A percentile compares a stretch with the other conserved stretches of the same genome.
phyloP scores from a whole-genome alignment of 2,797 vertebrate genomes.

The Hephaestus fuliginosus region DNA sequence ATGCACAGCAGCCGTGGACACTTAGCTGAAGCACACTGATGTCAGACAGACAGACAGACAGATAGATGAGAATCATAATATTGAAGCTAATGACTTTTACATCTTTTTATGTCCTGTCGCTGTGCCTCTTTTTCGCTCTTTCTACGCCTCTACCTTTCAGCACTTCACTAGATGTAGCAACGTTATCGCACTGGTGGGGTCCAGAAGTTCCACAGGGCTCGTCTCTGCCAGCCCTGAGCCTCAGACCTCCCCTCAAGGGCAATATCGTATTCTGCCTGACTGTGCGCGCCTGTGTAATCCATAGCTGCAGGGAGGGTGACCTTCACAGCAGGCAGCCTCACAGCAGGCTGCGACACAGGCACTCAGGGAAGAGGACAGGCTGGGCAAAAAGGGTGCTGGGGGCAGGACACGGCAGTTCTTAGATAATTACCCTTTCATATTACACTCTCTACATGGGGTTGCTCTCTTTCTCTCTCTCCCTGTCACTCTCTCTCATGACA shows the following conservation, averaged over 20 bases:
- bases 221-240: slow-evolving; percentile 49
- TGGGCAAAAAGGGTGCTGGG: slow-evolving; percentile 51
- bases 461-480: not conserved
- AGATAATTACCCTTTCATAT: slow-evolving; percentile 67
- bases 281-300: slow-evolving; percentile 83
- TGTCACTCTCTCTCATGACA: slow-evolving; percentile 13
- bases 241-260: slow-evolving; percentile 80
- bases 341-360: slow-evolving; percentile 73
- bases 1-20: slow-evolving; percentile 9
- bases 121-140: not conserved
- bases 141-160: slow-evolving; percentile 7
- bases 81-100: not conserved
- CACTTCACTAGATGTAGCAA: slow-evolving; percentile 27
- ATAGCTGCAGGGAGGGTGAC: slow-evolving; percentile 87
- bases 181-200: slow-evolving; percentile 29
- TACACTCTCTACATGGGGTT: slow-evolving; percentile 38
- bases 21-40: not conserved
- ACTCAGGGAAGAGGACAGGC: slow-evolving; percentile 64
- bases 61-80: not conserved
- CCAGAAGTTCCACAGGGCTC: slow-evolving; percentile 58
- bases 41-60: not conserved
- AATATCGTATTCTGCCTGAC: slow-evolving; percentile 86
- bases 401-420: slow-evolving; percentile 52
- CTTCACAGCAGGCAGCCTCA: slow-evolving; percentile 83
- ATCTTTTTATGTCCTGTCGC: slow-evolving; percentile 1